Percentiles rank a stretch among this genome's conserved stretches.
phyloP scores from a whole-genome alignment of 2,888 invertebrate genomes.

The Bibio marci region DNA sequence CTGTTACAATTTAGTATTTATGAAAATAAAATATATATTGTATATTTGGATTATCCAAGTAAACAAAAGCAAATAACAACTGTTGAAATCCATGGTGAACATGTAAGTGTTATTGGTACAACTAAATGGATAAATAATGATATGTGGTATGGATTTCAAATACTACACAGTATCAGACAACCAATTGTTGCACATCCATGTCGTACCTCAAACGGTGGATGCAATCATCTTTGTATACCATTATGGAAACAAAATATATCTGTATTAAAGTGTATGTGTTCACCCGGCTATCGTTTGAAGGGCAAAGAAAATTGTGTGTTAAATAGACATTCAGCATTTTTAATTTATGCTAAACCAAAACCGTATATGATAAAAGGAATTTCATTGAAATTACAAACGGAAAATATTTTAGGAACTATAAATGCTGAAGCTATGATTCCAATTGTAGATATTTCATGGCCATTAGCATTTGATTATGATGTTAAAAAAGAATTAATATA shows the following conservation, averaged over 20 bases:
- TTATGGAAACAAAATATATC: constrained; percentile 36
- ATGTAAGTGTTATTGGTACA: too few relatives aligned
- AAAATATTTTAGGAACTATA: constrained; percentile 15
- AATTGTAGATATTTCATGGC: constrained; percentile 45
- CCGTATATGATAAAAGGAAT: constrained; percentile 59
- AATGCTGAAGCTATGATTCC: constrained; percentile 46
- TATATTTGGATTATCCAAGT: constrained; percentile 48
- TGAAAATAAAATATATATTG: constrained; percentile 54
- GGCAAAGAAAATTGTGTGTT: constrained; percentile 41
- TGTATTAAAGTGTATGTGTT: constrained; percentile 50
- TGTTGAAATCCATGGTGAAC: constrained; percentile 22
- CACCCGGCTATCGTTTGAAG: constrained; percentile 47
- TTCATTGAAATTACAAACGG: constrained; percentile 10
- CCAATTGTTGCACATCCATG: constrained; percentile 57
- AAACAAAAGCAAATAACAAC: background rate
- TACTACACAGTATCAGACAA: constrained; percentile 62
- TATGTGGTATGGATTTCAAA: constrained; percentile 40
- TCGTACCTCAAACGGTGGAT: constrained; percentile 51
- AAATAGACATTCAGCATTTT: constrained; percentile 40
- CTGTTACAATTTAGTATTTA: constrained; percentile 37
- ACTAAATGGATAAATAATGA: too few relatives aligned
- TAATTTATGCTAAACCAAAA: constrained; percentile 44
- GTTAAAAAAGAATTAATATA: constrained; percentile 39
- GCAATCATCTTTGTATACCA: constrained; percentile 62
- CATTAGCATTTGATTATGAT: constrained; percentile 53